Conservation (phyloP, 2,113 vertebrate species). For the Lutjanus erythropterus region DNA sequence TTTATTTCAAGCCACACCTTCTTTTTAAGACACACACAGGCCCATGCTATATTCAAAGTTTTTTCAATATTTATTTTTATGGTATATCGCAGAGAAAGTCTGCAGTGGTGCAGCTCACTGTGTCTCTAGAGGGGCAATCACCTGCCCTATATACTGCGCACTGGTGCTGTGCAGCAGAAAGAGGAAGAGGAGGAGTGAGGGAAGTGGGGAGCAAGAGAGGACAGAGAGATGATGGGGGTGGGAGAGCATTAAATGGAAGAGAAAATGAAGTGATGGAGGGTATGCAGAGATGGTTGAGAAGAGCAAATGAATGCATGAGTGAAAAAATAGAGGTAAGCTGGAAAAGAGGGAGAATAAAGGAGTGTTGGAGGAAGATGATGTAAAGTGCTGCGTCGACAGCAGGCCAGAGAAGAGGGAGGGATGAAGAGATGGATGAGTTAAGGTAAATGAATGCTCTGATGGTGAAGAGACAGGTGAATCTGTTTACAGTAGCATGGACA, state of each 20-base stretch:
- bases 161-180: conserved; percentile 62
- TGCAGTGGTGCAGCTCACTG: conserved; percentile 72
- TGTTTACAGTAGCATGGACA: conserved; percentile 59
- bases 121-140: conserved; percentile 74
- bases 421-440: conserved; percentile 34
- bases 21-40: conserved; percentile 24
- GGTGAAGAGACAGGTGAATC: conserved; percentile 46
- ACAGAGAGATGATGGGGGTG: conserved; percentile 3
- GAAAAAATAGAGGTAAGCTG: not conserved
- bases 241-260: conserved; percentile 52
- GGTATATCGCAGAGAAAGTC: conserved; percentile 65
- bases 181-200: conserved; percentile 17
- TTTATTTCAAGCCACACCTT: conserved; percentile 1
- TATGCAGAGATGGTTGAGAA: not conserved
- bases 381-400: conserved; percentile 52
- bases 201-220: conserved; percentile 15
- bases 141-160: conserved; percentile 78
- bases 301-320: not conserved
- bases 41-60: conserved; percentile 23
- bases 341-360: not conserved
- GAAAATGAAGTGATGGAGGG: conserved; percentile 39
- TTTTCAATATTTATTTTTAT: conserved; percentile 53
- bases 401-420: not conserved
- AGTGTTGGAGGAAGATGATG: conserved; percentile 3
- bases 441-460: conserved; percentile 51